Conservation (phyloP, 2,888 invertebrate genomes). For the Macropis europaea region DNA sequence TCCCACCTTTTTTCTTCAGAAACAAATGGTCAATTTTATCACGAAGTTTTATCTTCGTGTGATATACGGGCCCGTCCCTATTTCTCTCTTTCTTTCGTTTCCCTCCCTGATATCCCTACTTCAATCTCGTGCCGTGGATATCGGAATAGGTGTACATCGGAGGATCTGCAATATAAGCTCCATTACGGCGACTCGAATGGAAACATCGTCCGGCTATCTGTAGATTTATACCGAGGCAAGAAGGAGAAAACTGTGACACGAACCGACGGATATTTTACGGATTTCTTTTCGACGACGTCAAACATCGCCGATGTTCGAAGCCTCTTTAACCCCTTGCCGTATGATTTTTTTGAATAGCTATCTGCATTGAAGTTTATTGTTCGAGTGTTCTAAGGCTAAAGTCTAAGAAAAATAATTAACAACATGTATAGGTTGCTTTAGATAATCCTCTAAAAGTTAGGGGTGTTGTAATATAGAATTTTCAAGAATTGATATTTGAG, state of each 20-base stretch:
- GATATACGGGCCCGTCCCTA: constrained; percentile 24
- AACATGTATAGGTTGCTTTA: too few species aligned
- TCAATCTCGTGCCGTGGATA: constrained; percentile 28
- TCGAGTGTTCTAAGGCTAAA: too few species aligned
- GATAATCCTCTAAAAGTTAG: too few species aligned
- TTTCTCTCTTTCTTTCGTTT: not conserved
- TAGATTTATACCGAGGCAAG: constrained; percentile 2
- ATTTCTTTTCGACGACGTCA: not conserved
- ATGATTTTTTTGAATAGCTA: not conserved
- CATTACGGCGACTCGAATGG: constrained; percentile 28
- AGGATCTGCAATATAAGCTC: constrained; percentile 37
- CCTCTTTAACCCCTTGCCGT: not conserved
- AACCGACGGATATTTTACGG: constrained; percentile 2
- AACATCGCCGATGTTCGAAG: not conserved
- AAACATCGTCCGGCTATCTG: constrained; percentile 27
- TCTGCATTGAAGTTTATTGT: too few species aligned
- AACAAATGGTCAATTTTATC: constrained; percentile 54
- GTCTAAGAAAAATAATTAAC: too few species aligned
- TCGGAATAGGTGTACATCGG: constrained; percentile 20
- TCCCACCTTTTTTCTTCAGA: constrained; percentile 10
- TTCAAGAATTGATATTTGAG: too few species aligned
- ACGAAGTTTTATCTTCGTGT: constrained; percentile 43
- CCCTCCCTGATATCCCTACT: constrained; percentile 16
- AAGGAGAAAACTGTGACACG: not conserved
- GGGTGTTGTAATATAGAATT: too few species aligned